Evolutionary conservation across 2,888 invertebrate genomes (phyloP), one percentile per base, ranked within the genome.

Genomic region (Lasius platythorax): DNA sequence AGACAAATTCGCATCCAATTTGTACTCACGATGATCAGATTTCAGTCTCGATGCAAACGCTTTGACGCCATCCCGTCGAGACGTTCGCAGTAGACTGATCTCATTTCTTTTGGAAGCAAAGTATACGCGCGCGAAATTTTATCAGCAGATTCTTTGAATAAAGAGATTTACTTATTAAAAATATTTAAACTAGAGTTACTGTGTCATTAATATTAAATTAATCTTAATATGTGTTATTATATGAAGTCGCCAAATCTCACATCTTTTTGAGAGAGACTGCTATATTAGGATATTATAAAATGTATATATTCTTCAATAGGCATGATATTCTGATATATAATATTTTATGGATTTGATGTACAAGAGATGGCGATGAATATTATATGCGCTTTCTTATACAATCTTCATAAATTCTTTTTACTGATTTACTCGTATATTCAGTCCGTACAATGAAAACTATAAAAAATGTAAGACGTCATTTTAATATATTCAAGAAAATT

Each of bases 11-110:
- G 68, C 61, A 74, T 70, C 58, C 81, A 73, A 84, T 83, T 81
- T 68, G 37, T 83, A 50, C 66, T 79, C 63, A 50, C 70, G 53
- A 43, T 18, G 75, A 85, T 83, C 83, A 83, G 83, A 85, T 81
- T 70, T 85, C 72, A 64, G 23, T 66, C 12, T 46, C 40, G 61
- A 66, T 76, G 50, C 40, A 73, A 82, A 82, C 40, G 64, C 67
- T 50, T 56, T 64, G 8, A 40, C 15, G 37, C 28, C n/a, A 23
- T 46, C 46, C 18, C 40, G 40, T 23, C 56, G 40, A 37, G 37
- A n/a, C 12, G 6, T 30, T 23, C 6, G 23, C 64, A 64, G 37
- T 40, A 66, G 40, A 40, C 5, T 40, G 23, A 40, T 66, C 40
- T 43, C 12, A 40, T 40, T 40, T 23, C 8, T 40, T 23, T 15